Conservation (phyloP, 2,113 vertebrate species). For the Tragelaphus buxtoni region DNA sequence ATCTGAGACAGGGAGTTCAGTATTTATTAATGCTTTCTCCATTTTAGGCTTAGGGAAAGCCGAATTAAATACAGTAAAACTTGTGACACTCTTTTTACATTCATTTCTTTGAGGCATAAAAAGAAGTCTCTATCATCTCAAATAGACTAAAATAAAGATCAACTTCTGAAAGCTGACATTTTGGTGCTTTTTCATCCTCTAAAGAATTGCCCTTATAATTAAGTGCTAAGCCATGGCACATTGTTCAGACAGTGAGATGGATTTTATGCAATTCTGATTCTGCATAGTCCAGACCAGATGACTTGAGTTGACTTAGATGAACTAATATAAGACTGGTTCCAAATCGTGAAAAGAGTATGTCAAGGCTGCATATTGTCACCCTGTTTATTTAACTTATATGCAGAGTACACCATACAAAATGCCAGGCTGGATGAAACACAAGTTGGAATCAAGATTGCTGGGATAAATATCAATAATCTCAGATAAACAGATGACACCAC, state of each 20-base stretch:
- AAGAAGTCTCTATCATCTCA: neutral
- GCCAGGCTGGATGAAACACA: neutral
- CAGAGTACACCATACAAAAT: neutral
- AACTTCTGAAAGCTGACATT: neutral
- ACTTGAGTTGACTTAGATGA: neutral
- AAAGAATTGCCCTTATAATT: neutral
- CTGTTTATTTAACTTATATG: neutral
- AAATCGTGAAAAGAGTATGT: neutral
- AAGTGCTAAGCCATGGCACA: neutral
- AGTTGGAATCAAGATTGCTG: neutral
- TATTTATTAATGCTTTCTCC: constrained; percentile 77
- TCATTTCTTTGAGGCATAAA: neutral
- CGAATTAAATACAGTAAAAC: constrained; percentile 42
- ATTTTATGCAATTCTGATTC: neutral
- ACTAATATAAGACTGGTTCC: neutral
- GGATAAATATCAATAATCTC: neutral
- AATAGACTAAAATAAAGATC: neutral
- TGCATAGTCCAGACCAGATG: neutral
- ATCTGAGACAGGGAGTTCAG: constrained; percentile 67
- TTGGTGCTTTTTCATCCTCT: neutral
- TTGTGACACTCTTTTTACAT: neutral
- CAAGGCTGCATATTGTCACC: neutral
- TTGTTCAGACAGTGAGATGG: neutral
- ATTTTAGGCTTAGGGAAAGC: constrained; percentile 62
- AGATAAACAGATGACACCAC: neutral